Evolutionary conservation across 2,888 invertebrate species (phyloP), one percentile per base, ranked within the genome.

Genomic region (Ephialtes manifestator): DNA sequence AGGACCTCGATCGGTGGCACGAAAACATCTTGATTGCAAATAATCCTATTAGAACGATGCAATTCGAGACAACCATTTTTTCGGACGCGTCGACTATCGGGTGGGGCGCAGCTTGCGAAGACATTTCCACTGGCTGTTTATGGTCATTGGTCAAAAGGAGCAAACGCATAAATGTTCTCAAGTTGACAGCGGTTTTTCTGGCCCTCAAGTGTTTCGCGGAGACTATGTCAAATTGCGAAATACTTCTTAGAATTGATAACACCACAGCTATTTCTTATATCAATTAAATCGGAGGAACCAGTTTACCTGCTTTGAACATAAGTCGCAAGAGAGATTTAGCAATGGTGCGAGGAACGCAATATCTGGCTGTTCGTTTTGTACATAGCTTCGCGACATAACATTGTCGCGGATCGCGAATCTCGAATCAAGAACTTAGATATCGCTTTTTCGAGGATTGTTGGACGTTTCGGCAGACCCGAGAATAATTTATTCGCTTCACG

Each of bases 71-170:
- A 55, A 70, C 63, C 13, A 87, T 86, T 46, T 87, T 85, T 48
- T 63, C 82, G 11, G 86, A 87, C 28, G 87, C 86, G 2, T 87
- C 85, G 1, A 48, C 20, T 35, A 77, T 87, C 0, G 88, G 90
- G 10, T 89, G 87, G 89, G 89, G 90, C 10, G 89, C 86, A 11
- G 72, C 51, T 18, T 86, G 76, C 35, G 63, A 55, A 18, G 53
- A 2, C 4, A 51, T 58, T 24, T 53, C 51, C 5, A 53, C 77
- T 0, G 65, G 53, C 35, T 75, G 72, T 1, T 18, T 67, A 43
- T 68, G 53, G 20, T 11, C 35, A 20, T 35, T 1, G 24, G 24
- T 24, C 3, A 68, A 81, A 72, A 2, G 65, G 10, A 31, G n/a
- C 0, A 35, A n/a, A 10, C 67, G 81, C 35, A 86, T 86, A 24